Base-by-base conservation (phyloP, 2,797 vertebrate genomes). In the Rhynchonycteris naso region DNA sequence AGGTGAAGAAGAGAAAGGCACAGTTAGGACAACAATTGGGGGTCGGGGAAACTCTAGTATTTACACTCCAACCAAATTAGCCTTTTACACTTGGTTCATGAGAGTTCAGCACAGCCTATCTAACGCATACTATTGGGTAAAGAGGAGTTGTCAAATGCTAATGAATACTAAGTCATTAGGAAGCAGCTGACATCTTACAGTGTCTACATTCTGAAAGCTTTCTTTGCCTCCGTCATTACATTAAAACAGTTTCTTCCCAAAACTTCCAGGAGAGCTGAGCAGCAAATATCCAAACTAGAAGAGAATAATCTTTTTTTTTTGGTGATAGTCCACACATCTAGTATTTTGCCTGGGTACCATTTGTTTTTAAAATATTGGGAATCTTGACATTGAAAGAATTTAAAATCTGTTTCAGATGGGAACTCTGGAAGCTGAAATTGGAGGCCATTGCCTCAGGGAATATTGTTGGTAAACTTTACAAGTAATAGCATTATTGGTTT, bases 391-490 rank as follows among this genome's bases (percentile, higher is more conserved):
- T 66, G 88, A 95, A 93, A 88, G 11, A 88, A 92, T 80, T 83
- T 26, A 92, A 90, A 96, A 75, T 94, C 85, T 83, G 43, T 74
- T 91, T 92, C 61, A 68, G 58, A 95, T 75, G 66, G 78, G 82
- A 95, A 88, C 71, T 78, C 56, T 43, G 18, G 7, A 92, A 94
- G 91, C 74, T 38, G 24, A 78, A 30, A 89, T 80, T 66, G 92
- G 86, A 92, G 61, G 54, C 86, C 74, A 89, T 78, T 89, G 28
- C 71, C 30, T 4, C 15, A 6, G 30, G 33, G 61, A 76, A 83
- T 78, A 11, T 47, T 82, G 18, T 90, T 93, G 78, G 52, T 91
- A 93, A 97, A 91, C 38, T 88, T 95, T 54, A 90, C 85, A 80
- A 95, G 76, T 22, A 54, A 80, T 22, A 54, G n/a, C 78, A 89